Evolutionary conservation across 2,797 vertebrate genomes (phyloP), one percentile per base, ranked within the genome.

Genomic region (Bradypodion ventrale): DNA sequence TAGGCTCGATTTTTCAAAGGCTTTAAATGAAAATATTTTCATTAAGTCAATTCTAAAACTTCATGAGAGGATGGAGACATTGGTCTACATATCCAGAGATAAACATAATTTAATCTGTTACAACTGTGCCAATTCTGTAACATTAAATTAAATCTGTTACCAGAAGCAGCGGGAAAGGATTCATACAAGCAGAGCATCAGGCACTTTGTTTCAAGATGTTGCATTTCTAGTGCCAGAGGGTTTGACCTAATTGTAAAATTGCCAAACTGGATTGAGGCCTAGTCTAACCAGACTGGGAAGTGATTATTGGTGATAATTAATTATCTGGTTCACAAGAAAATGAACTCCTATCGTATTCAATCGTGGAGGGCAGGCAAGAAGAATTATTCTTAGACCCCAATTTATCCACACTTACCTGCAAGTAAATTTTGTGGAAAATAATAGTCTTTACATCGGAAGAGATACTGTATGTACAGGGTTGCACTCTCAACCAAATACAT

Each of bases 251-350:
- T 9, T 86, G 25, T 76, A 42, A 68, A 75, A 0, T 0, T n/a
- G 27, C 59, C 75, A 46, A 5, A 4, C 13, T 70, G 49, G 56
- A 75, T 8, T 59, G 29, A 62, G 37, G 52, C 3, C 32, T 40
- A 1, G 68, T 0, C 0, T 0, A 0, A 27, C 23, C 1, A 13
- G 23, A 46, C 73, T 23, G 77, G 84, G 35, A 4, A 77, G 49
- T 2, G 49, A 23, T 66, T 81, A 79, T 21, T 40, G 80, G 85
- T 4, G 35, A 75, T 69, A 49, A 35, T 0, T 0, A n/a, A 12
- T 73, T 62, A 52, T 62, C 83, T 81, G 63, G 19, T 76, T 72
- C 19, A 4, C 52, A 56, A 56, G 52, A 21, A 4, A 4, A 56
- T 19, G 6, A 62, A 0, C 35, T 62, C 4, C 80, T 86, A 65